Evolutionary conservation across 2,888 invertebrate genomes (phyloP).

Genomic region (Ornithoptera priamus): DNA sequence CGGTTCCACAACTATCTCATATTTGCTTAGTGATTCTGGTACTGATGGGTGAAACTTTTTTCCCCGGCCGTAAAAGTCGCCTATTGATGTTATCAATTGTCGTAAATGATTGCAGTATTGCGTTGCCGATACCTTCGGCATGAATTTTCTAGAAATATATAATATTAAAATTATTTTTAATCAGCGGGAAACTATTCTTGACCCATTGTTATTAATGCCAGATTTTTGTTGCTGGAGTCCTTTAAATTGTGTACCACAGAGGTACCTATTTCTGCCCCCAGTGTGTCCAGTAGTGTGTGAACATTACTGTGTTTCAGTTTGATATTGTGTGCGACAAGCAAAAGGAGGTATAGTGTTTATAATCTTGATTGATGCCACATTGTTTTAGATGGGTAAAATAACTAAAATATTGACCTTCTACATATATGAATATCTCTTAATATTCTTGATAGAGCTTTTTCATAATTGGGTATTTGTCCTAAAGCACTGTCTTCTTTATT

Average conservation of each 20-base stretch:
- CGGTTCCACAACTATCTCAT: conserved; percentile 94
- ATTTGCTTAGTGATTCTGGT: conserved; percentile 85
- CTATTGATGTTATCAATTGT: conserved; percentile 91
- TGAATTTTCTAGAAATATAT: conserved; percentile 85
- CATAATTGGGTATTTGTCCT: conserved; percentile 88
- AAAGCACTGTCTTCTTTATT: conserved; percentile 86
- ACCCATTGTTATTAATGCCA: not conserved
- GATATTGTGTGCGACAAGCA: too few species aligned
- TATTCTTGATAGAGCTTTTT: conserved; percentile 90
- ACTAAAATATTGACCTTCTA: conserved; percentile 79
- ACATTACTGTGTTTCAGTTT: too few species aligned
- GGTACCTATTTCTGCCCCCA: too few species aligned
- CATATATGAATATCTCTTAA: conserved; percentile 91
- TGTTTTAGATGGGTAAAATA: not conserved
- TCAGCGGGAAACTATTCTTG: not conserved
- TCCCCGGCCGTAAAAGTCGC: conserved; percentile 80
- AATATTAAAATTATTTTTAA: not conserved
- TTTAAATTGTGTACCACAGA: too few species aligned
- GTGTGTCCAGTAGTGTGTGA: too few species aligned
- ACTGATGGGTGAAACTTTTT: conserved; percentile 85
- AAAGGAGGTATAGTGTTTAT: too few species aligned
- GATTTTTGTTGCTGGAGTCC: too few species aligned
- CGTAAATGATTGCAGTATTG: conserved; percentile 92
- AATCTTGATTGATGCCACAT: not conserved
- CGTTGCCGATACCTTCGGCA: conserved; percentile 92